Evolutionary conservation across 1,140 invertebrate species (phyloP).

Genomic region (Heliconius hermathena): DNA sequence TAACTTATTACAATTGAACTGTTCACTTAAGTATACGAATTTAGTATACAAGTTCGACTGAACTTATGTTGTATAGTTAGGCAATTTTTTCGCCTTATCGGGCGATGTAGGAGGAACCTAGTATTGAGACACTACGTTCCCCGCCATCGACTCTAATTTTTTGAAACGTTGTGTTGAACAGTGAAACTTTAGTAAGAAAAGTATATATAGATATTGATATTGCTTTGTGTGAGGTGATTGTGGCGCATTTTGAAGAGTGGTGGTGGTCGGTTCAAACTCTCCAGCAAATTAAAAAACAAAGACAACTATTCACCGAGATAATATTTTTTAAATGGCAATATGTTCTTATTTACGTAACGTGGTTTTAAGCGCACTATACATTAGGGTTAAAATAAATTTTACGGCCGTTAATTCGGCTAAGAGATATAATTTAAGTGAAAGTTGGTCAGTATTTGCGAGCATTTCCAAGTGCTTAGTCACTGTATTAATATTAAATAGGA

Average conservation of each 20-base stretch:
- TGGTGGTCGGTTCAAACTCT: too few relatives aligned
- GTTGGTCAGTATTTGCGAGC: constrained; percentile 21
- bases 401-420: constrained; percentile 28
- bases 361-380: neutral
- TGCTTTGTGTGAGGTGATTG: too few relatives aligned
- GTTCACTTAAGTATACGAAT: neutral
- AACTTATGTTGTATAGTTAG: too few relatives aligned
- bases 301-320: neutral
- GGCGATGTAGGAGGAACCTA: too few relatives aligned
- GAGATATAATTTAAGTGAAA: constrained; percentile 33
- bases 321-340: neutral
- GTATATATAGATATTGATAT: too few relatives aligned
- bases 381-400: constrained; percentile 24
- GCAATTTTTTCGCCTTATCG: too few relatives aligned
- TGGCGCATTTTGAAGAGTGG: too few relatives aligned
- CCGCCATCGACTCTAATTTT: neutral
- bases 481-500: constrained; percentile 18
- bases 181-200: too few relatives aligned
- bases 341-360: neutral
- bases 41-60: neutral
- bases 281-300: neutral
- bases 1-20: neutral
- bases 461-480: constrained; percentile 28
- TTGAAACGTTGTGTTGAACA: neutral
- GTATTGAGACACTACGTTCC: too few relatives aligned